Base-by-base conservation (phyloP, 2,113 vertebrate genomes). In the Galbula dea region DNA sequence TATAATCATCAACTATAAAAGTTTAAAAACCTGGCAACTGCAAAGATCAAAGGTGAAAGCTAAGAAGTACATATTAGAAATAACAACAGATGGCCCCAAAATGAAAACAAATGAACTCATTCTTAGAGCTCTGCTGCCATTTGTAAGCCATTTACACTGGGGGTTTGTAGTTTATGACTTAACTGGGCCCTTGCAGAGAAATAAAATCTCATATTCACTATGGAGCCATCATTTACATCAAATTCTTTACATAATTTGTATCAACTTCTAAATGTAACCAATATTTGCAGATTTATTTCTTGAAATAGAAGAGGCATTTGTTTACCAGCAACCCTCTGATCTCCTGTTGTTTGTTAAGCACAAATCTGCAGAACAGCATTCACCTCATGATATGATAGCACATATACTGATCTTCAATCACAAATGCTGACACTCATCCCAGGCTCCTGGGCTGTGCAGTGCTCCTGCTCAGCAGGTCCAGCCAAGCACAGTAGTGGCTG, bases 101-200 rank as follows among this genome's bases (percentile, higher is more conserved):
- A 37, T 39, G 55, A 95, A 96, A 97, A 97, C 78, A 97, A 97
- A 95, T 96, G 63, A 97, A 95, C 77, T 97, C 94, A 97, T 93
- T 97, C 81, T 76, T 83, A 72, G 86, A 84, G 76, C 58, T 73
- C 37, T 3, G 27, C 63, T 94, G 86, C 85, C 86, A 83, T 91
- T 96, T 20, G 9, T 90, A 96, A 96, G 65, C 88, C 73, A 93
- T 84, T 91, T 82, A 80, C 78, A 78, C 72, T 41, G 63, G 21
- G 32, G 66, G 51, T 71, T 82, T 86, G 34, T 43, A 89, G 71
- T 93, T 95, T 97, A 85, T 90, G 73, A 96, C 78, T 93, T 90
- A 88, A 89, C 74, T 68, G 73, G 88, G 43, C 1, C 34, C 39
- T 95, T 86, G 54, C 34, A 76, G 49, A 94, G 80, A 97, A 97